Base-by-base conservation (phyloP, 2,797 vertebrate genomes). In the Ceyx erithaca region DNA sequence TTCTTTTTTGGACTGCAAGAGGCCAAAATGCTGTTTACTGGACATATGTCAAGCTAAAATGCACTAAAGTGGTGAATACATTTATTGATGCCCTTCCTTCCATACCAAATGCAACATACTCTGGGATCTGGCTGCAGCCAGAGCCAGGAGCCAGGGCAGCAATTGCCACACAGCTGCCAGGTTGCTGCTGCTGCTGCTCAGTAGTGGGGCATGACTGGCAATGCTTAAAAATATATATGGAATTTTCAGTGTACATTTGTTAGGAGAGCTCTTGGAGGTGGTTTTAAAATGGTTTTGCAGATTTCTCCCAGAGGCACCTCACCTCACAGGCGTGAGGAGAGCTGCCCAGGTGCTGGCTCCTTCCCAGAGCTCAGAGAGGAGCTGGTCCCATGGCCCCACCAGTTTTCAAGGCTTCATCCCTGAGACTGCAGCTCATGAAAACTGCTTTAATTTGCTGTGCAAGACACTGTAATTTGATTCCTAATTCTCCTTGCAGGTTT, bases 41-140 rank as follows among this genome's bases (percentile, higher is more conserved):
- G 93, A 97, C 96, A 95, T 90, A 94, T 87, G 87, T 97, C 91
- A 96, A 95, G 93, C 75, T 87, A 84, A 94, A 94, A 93, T 55
- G 90, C 83, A 86, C 66, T 90, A 73, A 97, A 97, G 95, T 68
- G 89, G 91, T 69, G 93, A 95, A 81, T 87, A 21, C 70, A 92
- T 90, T 95, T 95, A 82, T 49, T 66, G 62, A 55, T 87, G 62
- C 35, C 83, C 48, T 85, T 89, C 43, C 87, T 85, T 83, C 85
- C 84, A 91, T 93, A 88, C 49, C 85, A 95, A 95, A 90, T 37
- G 25, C 33, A 88, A 37, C 28, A 14, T 8, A 57, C 26, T 37
- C 59, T 73, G 76, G 41, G 73, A 64, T 22, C 37, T 69, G 37
- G 48, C 26, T 84, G 9, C 66, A 76, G 76, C 7, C 19, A 46